Conservation (phyloP, 2,888 invertebrate genomes). For the Loripinus fragilis region DNA sequence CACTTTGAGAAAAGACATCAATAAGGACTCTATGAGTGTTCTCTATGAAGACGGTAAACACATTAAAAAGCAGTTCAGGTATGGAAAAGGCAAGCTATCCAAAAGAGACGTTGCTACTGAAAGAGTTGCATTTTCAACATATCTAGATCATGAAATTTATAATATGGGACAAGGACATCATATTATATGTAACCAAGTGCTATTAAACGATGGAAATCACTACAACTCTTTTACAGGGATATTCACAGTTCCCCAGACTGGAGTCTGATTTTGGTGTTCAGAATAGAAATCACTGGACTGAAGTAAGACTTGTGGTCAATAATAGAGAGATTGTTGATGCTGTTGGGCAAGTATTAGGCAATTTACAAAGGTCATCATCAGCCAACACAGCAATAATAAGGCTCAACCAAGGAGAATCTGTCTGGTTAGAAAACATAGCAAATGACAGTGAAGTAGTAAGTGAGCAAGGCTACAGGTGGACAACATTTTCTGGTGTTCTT, state of each 20-base stretch:
- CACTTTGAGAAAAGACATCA: too few relatives aligned
- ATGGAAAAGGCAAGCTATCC: background rate
- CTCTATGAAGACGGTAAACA: background rate
- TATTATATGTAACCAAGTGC: background rate
- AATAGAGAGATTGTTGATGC: background rate
- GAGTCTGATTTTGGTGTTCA: background rate
- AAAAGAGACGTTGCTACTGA: background rate
- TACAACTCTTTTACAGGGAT: background rate
- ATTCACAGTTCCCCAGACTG: background rate
- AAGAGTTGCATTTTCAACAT: background rate
- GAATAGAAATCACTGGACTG: background rate
- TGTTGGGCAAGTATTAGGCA: background rate
- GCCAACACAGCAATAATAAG: background rate
- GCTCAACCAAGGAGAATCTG: background rate
- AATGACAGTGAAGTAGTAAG: background rate
- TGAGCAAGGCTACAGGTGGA: background rate
- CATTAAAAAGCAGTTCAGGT: background rate
- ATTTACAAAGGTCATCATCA: background rate
- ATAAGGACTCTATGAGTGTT: too few relatives aligned
- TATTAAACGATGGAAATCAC: background rate
- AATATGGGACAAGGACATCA: background rate
- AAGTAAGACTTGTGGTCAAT: background rate
- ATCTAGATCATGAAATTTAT: background rate
- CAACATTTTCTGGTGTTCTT: background rate
- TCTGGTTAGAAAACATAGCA: background rate